Evolutionary conservation across 2,888 invertebrate genomes (phyloP).

Genomic region (Parascotia fuliginaria): DNA sequence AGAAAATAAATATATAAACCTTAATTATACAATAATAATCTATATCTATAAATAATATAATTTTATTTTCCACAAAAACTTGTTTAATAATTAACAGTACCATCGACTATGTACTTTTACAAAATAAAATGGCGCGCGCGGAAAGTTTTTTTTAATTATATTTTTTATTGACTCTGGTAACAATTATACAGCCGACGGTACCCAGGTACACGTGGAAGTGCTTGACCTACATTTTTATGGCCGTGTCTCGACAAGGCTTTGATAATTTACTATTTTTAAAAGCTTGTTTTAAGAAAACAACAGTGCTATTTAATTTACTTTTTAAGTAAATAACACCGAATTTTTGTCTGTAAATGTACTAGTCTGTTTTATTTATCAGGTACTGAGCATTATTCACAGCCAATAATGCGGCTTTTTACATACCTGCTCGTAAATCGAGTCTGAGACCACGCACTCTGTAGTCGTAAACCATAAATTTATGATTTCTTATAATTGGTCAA

Average conservation of each 20-base stretch:
- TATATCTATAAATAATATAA: too few relatives aligned
- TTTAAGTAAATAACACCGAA: not conserved
- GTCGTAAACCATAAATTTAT: too few relatives aligned
- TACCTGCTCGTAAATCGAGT: too few relatives aligned
- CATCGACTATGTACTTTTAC: not conserved
- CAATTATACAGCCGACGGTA: slow-evolving; percentile 19
- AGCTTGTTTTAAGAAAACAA: not conserved
- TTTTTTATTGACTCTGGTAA: slow-evolving; percentile 30
- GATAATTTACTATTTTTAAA: slow-evolving; percentile 3
- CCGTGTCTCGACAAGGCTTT: slow-evolving; percentile 12
- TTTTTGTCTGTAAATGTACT: not conserved
- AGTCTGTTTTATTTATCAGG: too few relatives aligned
- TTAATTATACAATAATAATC: too few relatives aligned
- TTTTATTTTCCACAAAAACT: too few relatives aligned
- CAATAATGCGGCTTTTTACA: too few relatives aligned
- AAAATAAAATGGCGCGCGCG: not conserved
- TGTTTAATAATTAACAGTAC: too few relatives aligned
- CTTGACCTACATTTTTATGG: slow-evolving; percentile 39
- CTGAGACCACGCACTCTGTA: too few relatives aligned
- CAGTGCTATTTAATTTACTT: slow-evolving; percentile 2
- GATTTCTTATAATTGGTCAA: too few relatives aligned
- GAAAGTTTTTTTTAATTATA: slow-evolving; percentile 32
- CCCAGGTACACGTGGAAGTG: slow-evolving; percentile 5
- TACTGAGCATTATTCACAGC: too few relatives aligned
- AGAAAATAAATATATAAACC: too few relatives aligned